Evolutionary conservation across 2,888 invertebrate genomes (phyloP), one percentile per base, ranked within the genome.

Genomic region (Lutraria lutraria): DNA sequence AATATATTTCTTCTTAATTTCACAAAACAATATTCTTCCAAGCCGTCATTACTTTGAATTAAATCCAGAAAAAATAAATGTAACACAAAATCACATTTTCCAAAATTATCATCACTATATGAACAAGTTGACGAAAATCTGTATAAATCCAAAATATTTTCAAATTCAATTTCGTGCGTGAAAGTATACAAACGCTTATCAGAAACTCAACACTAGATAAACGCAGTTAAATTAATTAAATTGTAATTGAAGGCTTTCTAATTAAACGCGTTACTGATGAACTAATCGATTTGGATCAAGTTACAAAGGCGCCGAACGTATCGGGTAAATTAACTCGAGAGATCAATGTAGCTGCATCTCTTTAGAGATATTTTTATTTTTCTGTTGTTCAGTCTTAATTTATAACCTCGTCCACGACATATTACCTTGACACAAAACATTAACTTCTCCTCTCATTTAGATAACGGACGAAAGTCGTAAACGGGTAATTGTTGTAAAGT

Each of bases 341-440:
- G 25, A 68, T 68, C 63, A 25, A 68, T 68, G 63, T 8, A 68
- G 25, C 25, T 25, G 34, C 13, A 19, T 76, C 76, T 16, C 34
- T 29, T 31, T 34, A 76, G 43, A 43, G 2, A 43, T 43, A 4
- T 43, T 43, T 43, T 43, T 43, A 8, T 8, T 43, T 31, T 76
- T 76, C 16, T 76, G 31, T 31, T 72, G 29, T 13, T 29, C 31
- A 10, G 19, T 19, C 15, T 34, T n/a, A 31, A 76, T 76, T 76
- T 76, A 76, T 76, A 19, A 31, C 34, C 16, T 76, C 31, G 34
- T 13, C 76, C 8, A 1, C 31, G 31, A 19, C 31, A 76, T 34
- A 76, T 76, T 76, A 76, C 13, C 34, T 76, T 16, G 76, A 76
- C 76, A 76, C 76, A 76, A 76, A 76, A 76, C 76, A 34, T 76